Percentiles rank a stretch among this genome's conserved stretches.
Evolutionary conservation across 2,113 vertebrate species (phyloP).

Genomic region (Gymnogyps californianus): DNA sequence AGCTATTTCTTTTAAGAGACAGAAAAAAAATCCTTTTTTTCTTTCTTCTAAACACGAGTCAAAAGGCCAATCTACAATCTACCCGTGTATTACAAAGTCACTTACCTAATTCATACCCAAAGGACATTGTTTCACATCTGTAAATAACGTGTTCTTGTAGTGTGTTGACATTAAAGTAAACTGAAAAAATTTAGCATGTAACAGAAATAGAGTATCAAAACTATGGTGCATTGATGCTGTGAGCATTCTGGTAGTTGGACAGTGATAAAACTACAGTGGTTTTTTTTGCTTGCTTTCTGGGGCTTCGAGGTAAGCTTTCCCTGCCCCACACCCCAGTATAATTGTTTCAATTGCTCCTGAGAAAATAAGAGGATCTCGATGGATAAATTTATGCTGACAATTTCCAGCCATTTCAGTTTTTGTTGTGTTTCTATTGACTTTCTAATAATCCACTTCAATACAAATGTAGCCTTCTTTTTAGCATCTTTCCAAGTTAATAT

Average conservation of each 20-base stretch:
- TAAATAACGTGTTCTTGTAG: not conserved
- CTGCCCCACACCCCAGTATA: not conserved
- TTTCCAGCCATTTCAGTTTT: not conserved
- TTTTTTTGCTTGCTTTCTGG: not conserved
- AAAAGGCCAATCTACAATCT: not conserved
- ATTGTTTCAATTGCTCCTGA: not conserved
- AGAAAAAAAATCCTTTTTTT: accelerated
- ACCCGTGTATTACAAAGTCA: not conserved
- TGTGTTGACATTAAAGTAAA: not conserved
- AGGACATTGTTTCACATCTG: not conserved
- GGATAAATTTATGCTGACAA: not conserved
- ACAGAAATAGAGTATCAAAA: not conserved
- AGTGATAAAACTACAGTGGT: not conserved
- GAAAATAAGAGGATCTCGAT: not conserved
- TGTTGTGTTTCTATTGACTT: not conserved
- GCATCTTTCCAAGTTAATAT: not conserved
- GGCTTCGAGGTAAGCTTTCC: not conserved
- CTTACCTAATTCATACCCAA: not conserved
- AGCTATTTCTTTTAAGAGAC: not conserved
- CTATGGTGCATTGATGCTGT: not conserved
- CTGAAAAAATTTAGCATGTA: not conserved
- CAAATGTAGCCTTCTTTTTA: not conserved
- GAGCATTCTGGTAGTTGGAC: not conserved
- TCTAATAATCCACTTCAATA: not conserved
- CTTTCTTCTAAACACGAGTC: not conserved